Evolutionary conservation across 2,888 invertebrate species (phyloP), one percentile per base, ranked within the genome.

Genomic region (Gymnosoma rotundatum): DNA sequence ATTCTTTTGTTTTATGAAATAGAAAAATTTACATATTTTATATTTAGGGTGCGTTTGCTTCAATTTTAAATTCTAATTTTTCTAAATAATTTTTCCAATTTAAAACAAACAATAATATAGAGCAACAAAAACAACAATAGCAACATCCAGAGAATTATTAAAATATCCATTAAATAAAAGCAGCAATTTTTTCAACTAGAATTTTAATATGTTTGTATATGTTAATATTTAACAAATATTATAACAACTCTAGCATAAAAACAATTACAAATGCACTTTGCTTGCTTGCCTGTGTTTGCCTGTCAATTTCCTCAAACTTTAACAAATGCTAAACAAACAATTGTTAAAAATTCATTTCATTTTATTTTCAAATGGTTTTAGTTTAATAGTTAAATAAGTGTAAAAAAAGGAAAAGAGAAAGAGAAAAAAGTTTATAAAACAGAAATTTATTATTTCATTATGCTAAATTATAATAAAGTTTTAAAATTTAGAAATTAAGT

Each of bases 161-260:
- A 56, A 58, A 66, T 52, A 32, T 2, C 8, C 63, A 70, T 54
- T 70, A 72, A 61, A 50, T 38, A 36, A 64, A 70, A 52, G 25
- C 48, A 18, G 66, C 60, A 73, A 32, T 32, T 60, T 75, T 72
- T 64, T 48, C 20, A 36, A 63, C n/a, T 12, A 50, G 2, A 48
- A 48, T 83, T 83, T 80, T 76, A 80, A 75, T 78, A 78, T 84
- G 70, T 82, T 84, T 84, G 54, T 70, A 38, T 81, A 84, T 84
- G 78, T 74, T 81, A 84, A 84, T 84, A 70, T 70, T 48, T 54
- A 81, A n/a, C 81, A 84, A 84, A 81, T 78, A 84, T 84, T 78
- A 81, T 64, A 64, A 56, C 63, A 74, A 84, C 60, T 81, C 67
- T 52, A 52, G 61, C 76, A 63, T 58, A 21, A 54, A 80, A 84